Base-by-base conservation (phyloP, 1,140 invertebrate genomes). In the Drosophila oshimai region DNA sequence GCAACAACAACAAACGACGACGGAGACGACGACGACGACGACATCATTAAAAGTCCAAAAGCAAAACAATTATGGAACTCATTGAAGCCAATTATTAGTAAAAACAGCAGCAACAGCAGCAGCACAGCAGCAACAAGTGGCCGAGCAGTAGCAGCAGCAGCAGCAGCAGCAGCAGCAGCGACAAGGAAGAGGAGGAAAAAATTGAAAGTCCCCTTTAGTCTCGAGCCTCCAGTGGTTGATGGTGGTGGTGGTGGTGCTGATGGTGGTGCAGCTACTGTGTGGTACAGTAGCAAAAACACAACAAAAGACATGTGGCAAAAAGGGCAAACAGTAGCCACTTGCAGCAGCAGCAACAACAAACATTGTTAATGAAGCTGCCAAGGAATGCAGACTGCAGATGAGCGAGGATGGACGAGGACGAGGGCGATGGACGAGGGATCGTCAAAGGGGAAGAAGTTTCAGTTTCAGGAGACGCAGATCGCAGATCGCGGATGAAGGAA, bases 11-110 rank as follows among this genome's bases (percentile, higher is more conserved):
- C 31, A 37, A 12, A 24, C 20, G 24, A 41, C 13, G 28, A 10
- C 12, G 34, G 31, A 42, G 22, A 34, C 68, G n/a, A 54, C 60
- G 18, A 41, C 62, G 49, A 55, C 58, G 81, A 74, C 71, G 80
- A 80, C 81, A 86, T 86, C 80, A 86, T 86, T 86, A 86, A 86
- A 87, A 86, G 80, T 80, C 80, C 71, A 68, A 86, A 86, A 87
- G 79, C 80, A 86, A 87, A 86, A 87, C 81, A 86, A 86, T 86
- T 86, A 86, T 86, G 81, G 81, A 87, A 86, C 81, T 86, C 81
- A 86, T 86, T 86, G 81, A 86, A 86, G 81, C 81, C 81, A 86
- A 86, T 86, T 86, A 86, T 86, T 81, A 86, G 77, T 81, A 86
- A 80, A 80, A 75, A 86, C 71, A 80, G 46, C 33, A 41, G 53